Base-by-base conservation (phyloP, 2,888 invertebrate genomes). In the Sesia bembeciformis region DNA sequence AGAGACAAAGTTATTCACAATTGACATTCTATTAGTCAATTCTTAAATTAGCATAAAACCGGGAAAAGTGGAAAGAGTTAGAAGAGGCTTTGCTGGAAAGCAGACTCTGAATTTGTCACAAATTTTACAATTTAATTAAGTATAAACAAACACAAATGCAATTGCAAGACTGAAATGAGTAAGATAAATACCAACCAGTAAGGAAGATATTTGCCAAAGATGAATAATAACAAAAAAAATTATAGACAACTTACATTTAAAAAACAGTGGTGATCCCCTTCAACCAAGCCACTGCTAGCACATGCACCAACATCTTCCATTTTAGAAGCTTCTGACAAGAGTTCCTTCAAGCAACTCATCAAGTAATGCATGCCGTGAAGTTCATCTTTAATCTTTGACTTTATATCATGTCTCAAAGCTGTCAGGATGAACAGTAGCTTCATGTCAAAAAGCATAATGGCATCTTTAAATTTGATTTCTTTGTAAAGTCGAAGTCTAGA, bases 351-450 rank as follows among this genome's bases (percentile, higher is more conserved):
- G 65, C 93, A 91, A 70, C 93, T 92, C 41, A 92, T 92, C 58
- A 96, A 86, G 70, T 92, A 92, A 52, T 91, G 90, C 67, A 94
- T 90, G 1, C 95, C 95, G 72, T 94, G 92, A 39, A 94, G 81
- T 63, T 95, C 92, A 67, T 91, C 90, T 62, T 92, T 92, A 0
- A 96, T 90, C 68, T 91, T 91, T 23, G 82, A 78, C 62, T 94
- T 92, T 40, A 94, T 92, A 53, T 94, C 91, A 52, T 92, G 90
- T 76, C 94, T 94, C 49, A 97, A 78, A 3, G 97, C 97, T 39
- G 98, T 97, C 54, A 97, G 89, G 53, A 98, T 91, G 80, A 98
- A 98, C 54, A 98, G 79, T 55, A 98, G 88, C 78, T 96, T 94
- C 91, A 97, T 93, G 71, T 98, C 96, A 84, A 94, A 98, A 63